Conservation (phyloP, 2,113 vertebrate genomes). For the Ctenodactylus gundi region DNA sequence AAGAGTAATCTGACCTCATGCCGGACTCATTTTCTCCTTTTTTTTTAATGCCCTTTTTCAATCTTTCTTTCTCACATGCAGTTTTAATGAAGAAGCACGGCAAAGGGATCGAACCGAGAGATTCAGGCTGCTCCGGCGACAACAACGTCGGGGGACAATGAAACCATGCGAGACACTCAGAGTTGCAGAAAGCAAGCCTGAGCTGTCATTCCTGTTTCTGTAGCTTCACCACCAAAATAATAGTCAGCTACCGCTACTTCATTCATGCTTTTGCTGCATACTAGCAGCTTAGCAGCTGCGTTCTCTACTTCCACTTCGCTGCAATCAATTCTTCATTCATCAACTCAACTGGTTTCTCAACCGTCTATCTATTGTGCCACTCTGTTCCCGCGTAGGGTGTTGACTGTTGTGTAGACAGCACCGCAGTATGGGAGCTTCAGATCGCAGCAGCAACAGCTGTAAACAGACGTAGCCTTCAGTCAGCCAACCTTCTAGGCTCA, state of each 20-base stretch:
- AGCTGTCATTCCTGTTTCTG: background rate
- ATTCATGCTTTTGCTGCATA: background rate
- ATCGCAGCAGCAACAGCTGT: background rate
- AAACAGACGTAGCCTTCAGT: background rate
- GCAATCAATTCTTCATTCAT: background rate
- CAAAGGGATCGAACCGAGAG: background rate
- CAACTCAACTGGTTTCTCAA: background rate
- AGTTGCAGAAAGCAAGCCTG: background rate
- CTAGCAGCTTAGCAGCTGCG: background rate
- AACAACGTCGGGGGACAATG: background rate
- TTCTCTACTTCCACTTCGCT: background rate
- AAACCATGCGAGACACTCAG: background rate
- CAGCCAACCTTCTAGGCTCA: background rate
- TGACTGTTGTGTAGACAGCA: background rate
- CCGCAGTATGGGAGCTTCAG: background rate
- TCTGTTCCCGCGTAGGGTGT: too few species aligned
- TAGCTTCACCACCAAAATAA: background rate
- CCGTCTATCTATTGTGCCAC: background rate
- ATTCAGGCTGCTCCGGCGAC: background rate
- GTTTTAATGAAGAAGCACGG: background rate
- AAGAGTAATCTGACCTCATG: background rate
- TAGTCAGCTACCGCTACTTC: background rate
- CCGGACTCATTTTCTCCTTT: background rate
- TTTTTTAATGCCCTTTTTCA: background rate
- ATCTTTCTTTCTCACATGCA: background rate